A percentile compares a stretch with the other conserved stretches of the same genome.
These are phyloP conservation scores for Gymnopithys bicolor DNA, from an alignment of 2,797 vertebrate species.

Conservation along the genomic window DNA sequence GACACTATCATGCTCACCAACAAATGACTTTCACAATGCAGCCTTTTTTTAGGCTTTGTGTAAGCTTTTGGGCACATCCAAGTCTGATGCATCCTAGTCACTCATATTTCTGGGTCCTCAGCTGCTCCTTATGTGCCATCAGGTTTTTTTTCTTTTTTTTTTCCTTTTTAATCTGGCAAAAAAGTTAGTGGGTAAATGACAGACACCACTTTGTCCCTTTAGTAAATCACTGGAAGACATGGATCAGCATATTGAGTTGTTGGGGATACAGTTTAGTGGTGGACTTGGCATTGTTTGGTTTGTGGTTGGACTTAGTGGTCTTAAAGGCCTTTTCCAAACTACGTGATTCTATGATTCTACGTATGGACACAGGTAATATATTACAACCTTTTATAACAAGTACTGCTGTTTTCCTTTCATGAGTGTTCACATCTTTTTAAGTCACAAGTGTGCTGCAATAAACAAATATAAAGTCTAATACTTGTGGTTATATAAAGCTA, in stretches of 20 bases:
- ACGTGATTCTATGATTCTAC: neutral
- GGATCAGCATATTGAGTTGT: neutral
- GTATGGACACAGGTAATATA: neutral
- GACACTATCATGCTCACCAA: neutral
- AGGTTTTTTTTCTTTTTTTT: neutral
- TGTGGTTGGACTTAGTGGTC: neutral
- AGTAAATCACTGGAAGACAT: neutral
- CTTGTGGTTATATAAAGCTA: neutral
- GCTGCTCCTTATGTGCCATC: neutral
- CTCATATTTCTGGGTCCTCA: neutral
- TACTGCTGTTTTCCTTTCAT: neutral
- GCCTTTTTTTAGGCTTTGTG: neutral
- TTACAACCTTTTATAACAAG: neutral
- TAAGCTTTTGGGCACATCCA: neutral
- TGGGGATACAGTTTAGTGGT: neutral
- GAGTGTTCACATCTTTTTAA: neutral
- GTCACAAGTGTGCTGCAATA: neutral
- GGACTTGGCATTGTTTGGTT: neutral
- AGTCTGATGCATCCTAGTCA: neutral
- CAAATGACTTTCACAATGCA: neutral
- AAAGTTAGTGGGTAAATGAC: neutral
- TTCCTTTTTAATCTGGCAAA: neutral
- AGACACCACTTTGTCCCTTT: neutral
- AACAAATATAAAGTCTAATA: neutral
- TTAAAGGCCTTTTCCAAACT: neutral